phyloP scores from a whole-genome alignment of 2,888 invertebrate species.

The Orchesella flavescens region DNA sequence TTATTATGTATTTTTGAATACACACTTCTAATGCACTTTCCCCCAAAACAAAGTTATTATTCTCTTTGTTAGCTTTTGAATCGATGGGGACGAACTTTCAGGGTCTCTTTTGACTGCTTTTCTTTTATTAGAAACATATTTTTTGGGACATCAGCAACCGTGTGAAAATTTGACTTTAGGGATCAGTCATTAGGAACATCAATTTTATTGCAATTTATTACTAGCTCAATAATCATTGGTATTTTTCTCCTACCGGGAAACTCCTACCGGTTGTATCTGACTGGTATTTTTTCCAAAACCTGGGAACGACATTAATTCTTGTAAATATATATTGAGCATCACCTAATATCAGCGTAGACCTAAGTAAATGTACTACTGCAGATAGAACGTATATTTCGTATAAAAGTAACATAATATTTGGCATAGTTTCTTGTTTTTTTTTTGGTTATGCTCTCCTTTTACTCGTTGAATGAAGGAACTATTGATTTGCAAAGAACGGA shows the following conservation, averaged over 20 bases:
- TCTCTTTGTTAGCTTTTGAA: neutral
- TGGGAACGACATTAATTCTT: no score
- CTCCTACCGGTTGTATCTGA: no score
- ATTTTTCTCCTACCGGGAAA: neutral
- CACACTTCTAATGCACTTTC: neutral
- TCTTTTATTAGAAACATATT: neutral
- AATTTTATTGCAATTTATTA: conserved; percentile 39
- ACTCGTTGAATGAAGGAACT: conserved; percentile 16
- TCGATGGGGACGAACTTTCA: conserved; percentile 32
- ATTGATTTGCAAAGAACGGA: conserved; percentile 65
- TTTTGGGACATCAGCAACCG: neutral
- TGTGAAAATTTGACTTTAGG: conserved; percentile 51
- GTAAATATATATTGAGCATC: no score
- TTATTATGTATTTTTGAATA: no score
- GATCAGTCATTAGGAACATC: conserved; percentile 29
- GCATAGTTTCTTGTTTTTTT: no score
- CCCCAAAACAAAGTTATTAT: neutral
- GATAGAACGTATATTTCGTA: neutral
- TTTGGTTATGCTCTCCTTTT: neutral
- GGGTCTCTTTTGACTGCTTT: conserved; percentile 23
- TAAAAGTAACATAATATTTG: no score
- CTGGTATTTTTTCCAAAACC: no score
- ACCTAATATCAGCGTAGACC: neutral
- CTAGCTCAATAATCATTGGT: neutral
- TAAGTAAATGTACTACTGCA: neutral